These are phyloP conservation scores for Drosophila orena DNA, from an alignment of 1,140 invertebrate species.

Conservation along the genomic window DNA sequence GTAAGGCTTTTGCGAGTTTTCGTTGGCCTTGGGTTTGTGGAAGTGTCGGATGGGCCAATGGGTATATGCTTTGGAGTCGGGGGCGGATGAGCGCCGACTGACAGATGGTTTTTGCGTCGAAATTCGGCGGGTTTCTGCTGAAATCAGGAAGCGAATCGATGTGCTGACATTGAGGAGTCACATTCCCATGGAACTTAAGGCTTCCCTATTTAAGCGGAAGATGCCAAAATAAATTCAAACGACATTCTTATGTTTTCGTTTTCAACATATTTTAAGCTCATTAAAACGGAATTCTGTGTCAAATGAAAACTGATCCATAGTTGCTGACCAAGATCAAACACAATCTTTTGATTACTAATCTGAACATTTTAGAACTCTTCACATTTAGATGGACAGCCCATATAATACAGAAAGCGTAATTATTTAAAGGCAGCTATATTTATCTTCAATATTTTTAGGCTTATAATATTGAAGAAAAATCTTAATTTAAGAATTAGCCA, in stretches of 20 bases:
- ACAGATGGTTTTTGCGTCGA: conserved; percentile 40
- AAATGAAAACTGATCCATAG: no score
- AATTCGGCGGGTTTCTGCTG: conserved; percentile 14
- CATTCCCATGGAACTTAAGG: conserved; percentile 18
- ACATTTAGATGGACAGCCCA: no score
- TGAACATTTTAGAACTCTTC: no score
- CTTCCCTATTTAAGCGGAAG: neutral
- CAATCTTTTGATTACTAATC: no score
- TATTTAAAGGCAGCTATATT: no score
- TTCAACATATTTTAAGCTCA: neutral
- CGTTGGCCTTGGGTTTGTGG: conserved; percentile 25
- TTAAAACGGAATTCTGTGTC: neutral
- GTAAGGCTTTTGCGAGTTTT: conserved; percentile 22
- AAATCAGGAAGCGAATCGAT: conserved; percentile 34
- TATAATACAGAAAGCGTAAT: no score
- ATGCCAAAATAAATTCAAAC: neutral
- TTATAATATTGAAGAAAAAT: no score
- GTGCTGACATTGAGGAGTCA: conserved; percentile 20
- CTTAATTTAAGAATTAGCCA: no score
- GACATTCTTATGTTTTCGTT: neutral
- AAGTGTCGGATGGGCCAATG: conserved; percentile 40
- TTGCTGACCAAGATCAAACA: no score
- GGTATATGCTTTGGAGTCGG: conserved; percentile 12
- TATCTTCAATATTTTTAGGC: no score
- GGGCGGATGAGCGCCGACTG: conserved; percentile 10